Conservation (phyloP, 2,888 invertebrate species). For the Agrotis clavis region DNA sequence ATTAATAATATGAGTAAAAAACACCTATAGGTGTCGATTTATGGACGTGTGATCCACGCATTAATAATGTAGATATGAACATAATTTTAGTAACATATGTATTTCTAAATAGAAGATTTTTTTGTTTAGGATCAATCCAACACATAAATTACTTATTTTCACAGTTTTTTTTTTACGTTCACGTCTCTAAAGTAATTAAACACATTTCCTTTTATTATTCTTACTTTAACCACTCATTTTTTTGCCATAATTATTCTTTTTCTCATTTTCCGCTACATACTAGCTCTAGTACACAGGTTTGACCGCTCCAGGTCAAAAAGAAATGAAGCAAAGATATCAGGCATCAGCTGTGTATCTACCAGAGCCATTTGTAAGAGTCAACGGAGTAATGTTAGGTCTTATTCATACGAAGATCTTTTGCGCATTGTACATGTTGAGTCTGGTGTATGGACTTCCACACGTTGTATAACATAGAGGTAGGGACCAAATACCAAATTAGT, state of each 20-base stretch:
- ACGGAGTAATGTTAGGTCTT: slow-evolving; percentile 41
- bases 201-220: slow-evolving; percentile 14
- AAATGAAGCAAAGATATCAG: slow-evolving; percentile 33
- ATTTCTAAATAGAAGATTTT: not conserved
- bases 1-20: slow-evolving; percentile 3
- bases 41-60: not conserved
- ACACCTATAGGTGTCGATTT: not conserved
- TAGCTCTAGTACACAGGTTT: not conserved
- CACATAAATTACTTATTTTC: too few relatives aligned
- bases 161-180: too few relatives aligned
- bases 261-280: too few relatives aligned
- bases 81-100: too few relatives aligned
- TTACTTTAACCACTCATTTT: not conserved
- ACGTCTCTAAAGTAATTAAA: slow-evolving; percentile 12
- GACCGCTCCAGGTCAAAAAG: slow-evolving; percentile 21
- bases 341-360: slow-evolving; percentile 44
- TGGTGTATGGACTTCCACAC: not conserved
- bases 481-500: too few relatives aligned
- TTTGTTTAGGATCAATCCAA: not conserved
- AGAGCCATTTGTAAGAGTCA: slow-evolving; percentile 41
- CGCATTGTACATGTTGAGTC: slow-evolving; percentile 5
- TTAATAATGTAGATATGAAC: too few relatives aligned
- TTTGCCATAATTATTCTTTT: too few relatives aligned
- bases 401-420: slow-evolving; percentile 29
- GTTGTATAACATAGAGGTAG: too few relatives aligned